Evolutionary conservation across 53 echinoderm and acorn worm species (phyloP), one percentile per base, ranked within the genome.

Genomic region (Echinarachnius parma): DNA sequence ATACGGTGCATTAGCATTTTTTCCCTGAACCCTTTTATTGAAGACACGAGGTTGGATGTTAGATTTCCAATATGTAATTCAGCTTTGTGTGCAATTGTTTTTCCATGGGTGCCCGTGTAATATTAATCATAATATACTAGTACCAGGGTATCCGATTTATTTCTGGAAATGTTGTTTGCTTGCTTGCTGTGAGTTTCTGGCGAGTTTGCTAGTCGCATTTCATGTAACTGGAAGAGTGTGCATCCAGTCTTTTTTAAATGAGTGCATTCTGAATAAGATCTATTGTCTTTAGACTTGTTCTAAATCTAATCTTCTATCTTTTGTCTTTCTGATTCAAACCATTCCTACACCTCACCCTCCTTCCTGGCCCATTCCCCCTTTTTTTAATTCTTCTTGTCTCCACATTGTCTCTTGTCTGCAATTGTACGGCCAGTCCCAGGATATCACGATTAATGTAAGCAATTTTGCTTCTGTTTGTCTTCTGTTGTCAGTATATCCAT

Each of bases 361-460:
- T 62, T 44, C 35, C 45, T n/a, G n/a, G n/a, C n/a, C 34, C 26
- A 35, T 37, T 22, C 18, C 9, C 45, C 45, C 63, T 44, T 66
- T 66, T 66, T 47, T n/a, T n/a, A 5, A 66, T 29, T 66, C 48
- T 66, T 66, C 57, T 63, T 66, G 66, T 66, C 66, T 66, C 48
- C 66, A 66, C 48, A 48, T 5, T 66, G 66, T 66, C 16, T 47
- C 66, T 66, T 66, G 66, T 66, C 66, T 66, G 66, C 66, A 66
- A 66, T 66, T 66, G 66, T 66, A 48, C 66, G 66, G 66, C 13
- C 66, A 66, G 66, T 66, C 66, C 66, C 66, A 66, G 66, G 66
- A 66, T 47, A 47, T 66, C 66, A 66, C 66, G 47, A 66, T 66
- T 66, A 66, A 66, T 66, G 66, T 66, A 66, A 66, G 66, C 48